Percentiles rank a stretch among this genome's conserved stretches.
These are phyloP conservation scores for Myodes glareolus DNA, from an alignment of 2,113 vertebrate genomes.

Conservation along the genomic window DNA sequence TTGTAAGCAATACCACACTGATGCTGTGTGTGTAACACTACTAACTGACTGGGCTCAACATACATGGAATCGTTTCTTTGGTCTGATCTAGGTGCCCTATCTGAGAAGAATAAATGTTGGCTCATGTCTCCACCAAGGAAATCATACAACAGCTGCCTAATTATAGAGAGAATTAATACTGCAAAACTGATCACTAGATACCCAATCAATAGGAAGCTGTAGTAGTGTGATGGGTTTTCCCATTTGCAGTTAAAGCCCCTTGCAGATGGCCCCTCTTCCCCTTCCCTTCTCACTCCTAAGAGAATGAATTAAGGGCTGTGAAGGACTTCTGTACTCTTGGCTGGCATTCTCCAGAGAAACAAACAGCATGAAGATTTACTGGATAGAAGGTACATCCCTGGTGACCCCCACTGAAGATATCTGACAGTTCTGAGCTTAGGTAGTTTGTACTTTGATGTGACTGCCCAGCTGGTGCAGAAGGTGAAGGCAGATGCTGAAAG, in stretches of 20 bases:
- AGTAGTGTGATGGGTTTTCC: background rate
- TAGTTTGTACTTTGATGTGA: background rate
- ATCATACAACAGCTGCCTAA: background rate
- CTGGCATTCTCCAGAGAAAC: background rate
- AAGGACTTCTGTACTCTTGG: background rate
- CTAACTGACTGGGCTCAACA: background rate
- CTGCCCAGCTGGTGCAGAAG: background rate
- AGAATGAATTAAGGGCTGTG: background rate
- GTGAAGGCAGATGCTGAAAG: background rate
- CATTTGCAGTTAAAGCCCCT: background rate
- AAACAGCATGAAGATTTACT: background rate
- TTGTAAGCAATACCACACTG: background rate
- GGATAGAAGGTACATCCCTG: background rate
- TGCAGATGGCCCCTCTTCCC: background rate
- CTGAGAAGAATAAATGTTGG: background rate
- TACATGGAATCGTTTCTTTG: background rate
- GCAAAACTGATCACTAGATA: background rate
- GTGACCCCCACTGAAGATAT: too few species aligned
- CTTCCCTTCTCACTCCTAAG: background rate
- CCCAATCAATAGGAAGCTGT: background rate
- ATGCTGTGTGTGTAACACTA: background rate
- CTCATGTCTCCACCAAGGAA: background rate
- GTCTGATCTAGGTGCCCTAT: background rate
- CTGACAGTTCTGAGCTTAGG: background rate
- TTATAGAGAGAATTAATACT: background rate